phyloP scores from a whole-genome alignment of 2,113 vertebrate genomes.

The Oryzias woworae region DNA sequence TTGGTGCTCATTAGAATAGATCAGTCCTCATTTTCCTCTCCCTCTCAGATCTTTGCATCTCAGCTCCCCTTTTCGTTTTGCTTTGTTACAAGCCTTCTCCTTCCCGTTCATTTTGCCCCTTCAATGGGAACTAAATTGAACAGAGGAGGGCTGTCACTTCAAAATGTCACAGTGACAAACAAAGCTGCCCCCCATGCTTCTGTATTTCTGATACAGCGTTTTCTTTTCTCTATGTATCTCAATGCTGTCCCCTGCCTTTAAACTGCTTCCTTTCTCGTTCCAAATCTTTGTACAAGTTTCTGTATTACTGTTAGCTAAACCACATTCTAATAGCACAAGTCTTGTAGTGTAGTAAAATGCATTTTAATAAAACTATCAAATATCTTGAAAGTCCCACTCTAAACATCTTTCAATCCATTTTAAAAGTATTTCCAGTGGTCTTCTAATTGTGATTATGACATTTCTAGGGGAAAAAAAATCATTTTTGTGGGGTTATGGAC shows the following conservation, averaged over 20 bases:
- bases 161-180: slow-evolving; percentile 70
- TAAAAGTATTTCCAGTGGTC: too few species aligned
- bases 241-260: not conserved
- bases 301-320: too few species aligned
- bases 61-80: slow-evolving; percentile 22
- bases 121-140: slow-evolving; percentile 61
- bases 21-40: slow-evolving; percentile 40
- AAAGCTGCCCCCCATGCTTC: slow-evolving; percentile 58
- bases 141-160: slow-evolving; percentile 64
- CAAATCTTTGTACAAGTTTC: too few species aligned
- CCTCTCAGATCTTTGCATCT: slow-evolving; percentile 47
- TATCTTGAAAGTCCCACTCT: too few species aligned
- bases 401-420: too few species aligned
- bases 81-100: slow-evolving; percentile 22
- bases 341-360: too few species aligned
- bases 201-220: slow-evolving; percentile 49
- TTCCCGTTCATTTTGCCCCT: slow-evolving; percentile 30
- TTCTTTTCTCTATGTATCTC: slow-evolving; percentile 19
- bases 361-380: too few species aligned
- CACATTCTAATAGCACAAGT: too few species aligned
- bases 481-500: too few species aligned
- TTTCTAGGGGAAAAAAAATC: too few species aligned
- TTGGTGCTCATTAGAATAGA: slow-evolving; percentile 78
- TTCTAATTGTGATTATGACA: too few species aligned
- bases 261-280: too few species aligned